Percentiles rank a stretch among this genome's conserved stretches.
Evolutionary conservation across 2,113 vertebrate genomes (phyloP).

Genomic region (Xerus inauris): DNA sequence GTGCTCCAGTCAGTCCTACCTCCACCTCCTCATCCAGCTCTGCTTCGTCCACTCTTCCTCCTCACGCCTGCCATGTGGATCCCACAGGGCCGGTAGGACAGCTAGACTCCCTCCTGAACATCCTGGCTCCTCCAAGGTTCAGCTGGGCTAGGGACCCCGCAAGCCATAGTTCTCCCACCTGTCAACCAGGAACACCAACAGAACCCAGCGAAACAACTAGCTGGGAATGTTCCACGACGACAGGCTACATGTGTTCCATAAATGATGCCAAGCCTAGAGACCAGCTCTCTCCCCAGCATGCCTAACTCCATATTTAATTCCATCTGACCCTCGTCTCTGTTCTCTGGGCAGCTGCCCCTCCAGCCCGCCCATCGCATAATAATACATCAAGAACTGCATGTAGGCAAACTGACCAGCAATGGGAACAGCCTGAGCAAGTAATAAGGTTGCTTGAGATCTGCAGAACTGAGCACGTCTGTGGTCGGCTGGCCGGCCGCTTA

Average conservation of each 20-base stretch:
- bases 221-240: fast-evolving
- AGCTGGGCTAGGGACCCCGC: no score
- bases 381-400: no score
- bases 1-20: no score
- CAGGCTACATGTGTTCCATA: not conserved
- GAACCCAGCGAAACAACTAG: not conserved
- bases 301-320: not conserved
- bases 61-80: not conserved
- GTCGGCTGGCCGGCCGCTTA: no score
- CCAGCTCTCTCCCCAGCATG: not conserved
- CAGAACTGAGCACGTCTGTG: no score
- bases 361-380: no score
- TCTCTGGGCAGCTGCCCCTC: not conserved
- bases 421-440: no score
- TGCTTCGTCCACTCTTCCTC: not conserved
- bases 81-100: not conserved
- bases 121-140: not conserved
- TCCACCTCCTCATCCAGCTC: no score
- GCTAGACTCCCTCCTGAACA: no score
- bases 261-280: not conserved
- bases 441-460: no score
- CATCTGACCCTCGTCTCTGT: no score
- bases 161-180: not conserved
- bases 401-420: no score
- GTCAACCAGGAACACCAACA: not conserved